phyloP scores from a whole-genome alignment of 2,113 vertebrate genomes.

The Seriola dumerili region DNA sequence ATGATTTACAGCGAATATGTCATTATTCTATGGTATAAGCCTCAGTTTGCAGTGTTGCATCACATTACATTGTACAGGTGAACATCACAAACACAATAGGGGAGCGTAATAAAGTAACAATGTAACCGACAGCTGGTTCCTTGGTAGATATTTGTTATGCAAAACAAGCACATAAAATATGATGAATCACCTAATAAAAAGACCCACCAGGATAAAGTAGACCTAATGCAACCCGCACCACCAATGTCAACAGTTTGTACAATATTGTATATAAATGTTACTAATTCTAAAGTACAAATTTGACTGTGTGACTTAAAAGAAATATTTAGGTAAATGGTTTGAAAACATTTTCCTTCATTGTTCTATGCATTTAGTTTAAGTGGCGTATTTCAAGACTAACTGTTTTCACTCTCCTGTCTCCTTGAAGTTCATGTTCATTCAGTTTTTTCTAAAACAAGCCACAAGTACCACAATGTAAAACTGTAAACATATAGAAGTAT shows the following conservation, averaged over 20 bases:
- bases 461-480: neutral
- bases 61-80: neutral
- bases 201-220: neutral
- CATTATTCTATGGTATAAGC: neutral
- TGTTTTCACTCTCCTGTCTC: neutral
- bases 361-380: neutral
- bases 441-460: neutral
- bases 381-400: neutral
- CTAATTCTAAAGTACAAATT: neutral
- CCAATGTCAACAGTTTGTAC: neutral
- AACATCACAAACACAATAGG: neutral
- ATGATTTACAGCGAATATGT: too few species aligned
- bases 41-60: neutral
- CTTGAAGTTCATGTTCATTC: neutral
- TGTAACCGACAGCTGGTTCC: neutral
- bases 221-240: neutral
- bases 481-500: neutral
- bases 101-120: neutral
- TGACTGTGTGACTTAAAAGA: neutral
- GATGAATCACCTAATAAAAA: neutral
- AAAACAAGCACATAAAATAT: constrained; percentile 4
- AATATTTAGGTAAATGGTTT: too few species aligned
- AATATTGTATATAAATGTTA: neutral
- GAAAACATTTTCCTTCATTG: neutral
- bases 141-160: neutral